Percentiles rank a stretch among this genome's conserved stretches.
phyloP scores from a whole-genome alignment of 2,113 vertebrate genomes.

The Mirounga angustirostris region DNA sequence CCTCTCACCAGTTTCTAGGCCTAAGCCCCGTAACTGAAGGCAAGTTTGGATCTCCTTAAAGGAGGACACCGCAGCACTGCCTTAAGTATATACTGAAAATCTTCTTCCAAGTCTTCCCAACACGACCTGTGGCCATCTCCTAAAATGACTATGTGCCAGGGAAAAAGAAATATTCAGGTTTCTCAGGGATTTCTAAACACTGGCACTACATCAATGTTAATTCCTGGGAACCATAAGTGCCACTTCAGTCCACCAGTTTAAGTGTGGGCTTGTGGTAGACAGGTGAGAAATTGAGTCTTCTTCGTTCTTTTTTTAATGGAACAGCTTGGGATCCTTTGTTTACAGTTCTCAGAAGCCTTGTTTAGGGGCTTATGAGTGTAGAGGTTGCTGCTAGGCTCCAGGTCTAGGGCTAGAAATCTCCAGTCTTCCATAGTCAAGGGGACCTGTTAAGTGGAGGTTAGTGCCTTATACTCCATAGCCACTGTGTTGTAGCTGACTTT shows the following conservation, averaged over 20 bases:
- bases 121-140: neutral
- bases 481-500: constrained; percentile 67
- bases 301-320: neutral
- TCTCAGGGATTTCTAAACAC: constrained; percentile 29
- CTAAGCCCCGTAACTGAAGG: constrained; percentile 15
- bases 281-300: neutral
- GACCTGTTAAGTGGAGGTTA: neutral
- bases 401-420: neutral
- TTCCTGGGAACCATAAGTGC: constrained; percentile 3
- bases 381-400: neutral
- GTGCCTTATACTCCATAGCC: constrained; percentile 81
- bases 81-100: constrained; percentile 35
- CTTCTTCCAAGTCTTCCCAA: neutral
- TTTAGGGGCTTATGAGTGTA: neutral
- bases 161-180: constrained; percentile 21
- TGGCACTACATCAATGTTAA: constrained; percentile 13
- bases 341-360: neutral
- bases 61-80: neutral
- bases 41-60: neutral
- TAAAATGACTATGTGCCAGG: neutral
- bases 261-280: neutral
- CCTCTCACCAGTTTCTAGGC: constrained; percentile 9
- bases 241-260: neutral
- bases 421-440: neutral
- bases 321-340: constrained; percentile 40